Percentiles rank a stretch among this genome's conserved stretches.
These are phyloP conservation scores for Glomeris maerens DNA, from an alignment of 1,140 invertebrate species.

Conservation along the genomic window DNA sequence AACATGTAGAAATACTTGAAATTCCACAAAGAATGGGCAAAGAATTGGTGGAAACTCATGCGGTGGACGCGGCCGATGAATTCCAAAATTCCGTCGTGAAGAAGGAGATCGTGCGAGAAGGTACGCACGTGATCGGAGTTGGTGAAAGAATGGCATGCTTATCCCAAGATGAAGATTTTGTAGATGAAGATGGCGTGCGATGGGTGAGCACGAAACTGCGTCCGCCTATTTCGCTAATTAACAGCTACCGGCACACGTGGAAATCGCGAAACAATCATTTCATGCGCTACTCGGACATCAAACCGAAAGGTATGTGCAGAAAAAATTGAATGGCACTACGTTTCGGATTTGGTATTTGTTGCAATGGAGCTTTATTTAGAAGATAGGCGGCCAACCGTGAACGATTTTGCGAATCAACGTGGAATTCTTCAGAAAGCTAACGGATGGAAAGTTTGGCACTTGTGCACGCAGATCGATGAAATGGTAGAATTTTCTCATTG, in stretches of 20 bases:
- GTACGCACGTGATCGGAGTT: constrained; percentile 3
- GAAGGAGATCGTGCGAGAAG: constrained; percentile 21
- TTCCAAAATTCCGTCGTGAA: constrained; percentile 40
- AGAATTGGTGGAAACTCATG: constrained; percentile 44
- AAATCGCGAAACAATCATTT: constrained; percentile 64
- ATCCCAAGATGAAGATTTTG: constrained; percentile 8
- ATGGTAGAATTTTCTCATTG: constrained; percentile 42
- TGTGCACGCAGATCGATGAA: constrained; percentile 83
- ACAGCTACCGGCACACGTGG: constrained; percentile 40
- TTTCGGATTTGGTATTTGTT: background rate
- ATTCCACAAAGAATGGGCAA: constrained; percentile 44
- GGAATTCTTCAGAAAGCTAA: constrained; percentile 75
- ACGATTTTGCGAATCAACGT: constrained; percentile 77
- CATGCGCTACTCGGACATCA: constrained; percentile 69
- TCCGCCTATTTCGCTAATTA: constrained; percentile 31
- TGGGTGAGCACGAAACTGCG: constrained; percentile 28
- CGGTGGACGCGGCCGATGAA: constrained; percentile 49
- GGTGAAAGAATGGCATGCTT: background rate
- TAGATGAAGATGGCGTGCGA: constrained; percentile 30
- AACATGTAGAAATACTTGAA: constrained; percentile 7
- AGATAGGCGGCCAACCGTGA: constrained; percentile 62
- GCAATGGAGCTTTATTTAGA: constrained; percentile 32
- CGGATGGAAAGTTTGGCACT: constrained; percentile 88
- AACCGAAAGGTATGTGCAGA: constrained; percentile 42
- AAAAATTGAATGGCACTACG: background rate